Percentiles rank a stretch among this genome's conserved stretches.
Evolutionary conservation across 2,797 vertebrate species (phyloP).

Genomic region (Pterois miles): DNA sequence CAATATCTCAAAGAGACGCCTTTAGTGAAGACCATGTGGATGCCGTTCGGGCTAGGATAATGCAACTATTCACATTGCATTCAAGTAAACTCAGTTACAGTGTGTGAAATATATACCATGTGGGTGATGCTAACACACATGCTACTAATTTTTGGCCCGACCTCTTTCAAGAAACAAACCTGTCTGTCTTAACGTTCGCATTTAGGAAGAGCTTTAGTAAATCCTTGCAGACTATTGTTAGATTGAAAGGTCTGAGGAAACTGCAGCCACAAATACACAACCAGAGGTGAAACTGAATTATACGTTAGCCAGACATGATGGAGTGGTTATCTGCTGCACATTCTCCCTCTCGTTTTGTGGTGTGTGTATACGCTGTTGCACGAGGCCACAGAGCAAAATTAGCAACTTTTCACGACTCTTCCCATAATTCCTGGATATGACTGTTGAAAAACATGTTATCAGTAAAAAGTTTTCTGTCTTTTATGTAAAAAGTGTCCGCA

Average conservation of each 20-base stretch:
- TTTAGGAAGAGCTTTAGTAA: neutral
- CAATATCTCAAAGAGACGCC: conserved; percentile 50
- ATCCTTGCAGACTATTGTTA: neutral
- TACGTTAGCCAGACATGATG: neutral
- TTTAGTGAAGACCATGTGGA: conserved; percentile 59
- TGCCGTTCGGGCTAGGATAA: conserved; percentile 53
- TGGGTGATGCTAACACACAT: neutral
- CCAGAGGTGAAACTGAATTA: conserved; percentile 9
- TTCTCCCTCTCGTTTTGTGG: neutral
- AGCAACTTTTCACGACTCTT: neutral
- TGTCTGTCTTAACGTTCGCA: neutral
- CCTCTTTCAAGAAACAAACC: neutral
- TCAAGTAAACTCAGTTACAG: conserved; percentile 35
- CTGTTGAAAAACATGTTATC: neutral
- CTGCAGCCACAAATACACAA: conserved; percentile 10
- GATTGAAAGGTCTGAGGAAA: neutral
- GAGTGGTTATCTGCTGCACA: conserved; percentile 1
- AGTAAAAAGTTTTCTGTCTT: neutral
- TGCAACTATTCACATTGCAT: conserved; percentile 57
- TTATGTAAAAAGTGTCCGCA: neutral
- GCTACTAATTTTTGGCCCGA: neutral
- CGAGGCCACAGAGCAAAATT: neutral
- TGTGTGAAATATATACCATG: conserved; percentile 34
- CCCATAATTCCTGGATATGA: neutral
- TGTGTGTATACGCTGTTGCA: neutral